Base-by-base conservation (phyloP, 1,140 invertebrate species). In the Lepidurus couesii region DNA sequence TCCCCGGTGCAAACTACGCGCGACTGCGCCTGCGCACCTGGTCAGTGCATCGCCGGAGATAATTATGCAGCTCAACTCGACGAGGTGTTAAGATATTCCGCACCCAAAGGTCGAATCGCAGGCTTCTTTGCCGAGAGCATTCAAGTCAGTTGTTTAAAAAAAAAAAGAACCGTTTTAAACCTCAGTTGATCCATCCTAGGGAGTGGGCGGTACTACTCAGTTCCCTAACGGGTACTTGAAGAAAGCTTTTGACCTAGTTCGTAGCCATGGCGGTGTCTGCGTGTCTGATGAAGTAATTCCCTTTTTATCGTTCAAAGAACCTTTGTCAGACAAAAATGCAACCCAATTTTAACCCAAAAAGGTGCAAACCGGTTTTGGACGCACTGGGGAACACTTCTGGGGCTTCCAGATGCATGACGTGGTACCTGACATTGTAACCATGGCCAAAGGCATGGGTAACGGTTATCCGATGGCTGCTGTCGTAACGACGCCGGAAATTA, bases 281-380 rank as follows among this genome's bases (percentile, higher is more conserved):
- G 91, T 99, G 79, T 89, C 93, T 7, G 97, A 99, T 86, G 97
- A 99, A 87, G 94, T 93, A 84, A 81, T 34, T 21, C 74, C 11
- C 11, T 9, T 45, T n/a, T 73, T 45, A 9, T 10, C 9, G n/a
- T 34, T 44, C 34, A 13, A 26, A 9, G 24, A 47, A 21, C 11
- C 43, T 42, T 42, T 11, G 45, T 9, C n/a, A n/a, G 16, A 44
- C 9, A 34, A 9, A 45, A 65, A n/a, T 9, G 43, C 42, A 16
- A n/a, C 26, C 47, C 1, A 79, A 8, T 24, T 16, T 44, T 43
- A 16, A 44, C 4, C 11, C 16, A 24, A 65, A 77, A 76, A 92
- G 91, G 94, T 98, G 1, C 97, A 98, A 87, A 96, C 95, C 42
- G 97, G 97, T 13, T 98, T 99, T 85, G 97, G 95, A 0, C 87